phyloP scores from a whole-genome alignment of 2,113 vertebrate genomes.

The Bufo gargarizans region DNA sequence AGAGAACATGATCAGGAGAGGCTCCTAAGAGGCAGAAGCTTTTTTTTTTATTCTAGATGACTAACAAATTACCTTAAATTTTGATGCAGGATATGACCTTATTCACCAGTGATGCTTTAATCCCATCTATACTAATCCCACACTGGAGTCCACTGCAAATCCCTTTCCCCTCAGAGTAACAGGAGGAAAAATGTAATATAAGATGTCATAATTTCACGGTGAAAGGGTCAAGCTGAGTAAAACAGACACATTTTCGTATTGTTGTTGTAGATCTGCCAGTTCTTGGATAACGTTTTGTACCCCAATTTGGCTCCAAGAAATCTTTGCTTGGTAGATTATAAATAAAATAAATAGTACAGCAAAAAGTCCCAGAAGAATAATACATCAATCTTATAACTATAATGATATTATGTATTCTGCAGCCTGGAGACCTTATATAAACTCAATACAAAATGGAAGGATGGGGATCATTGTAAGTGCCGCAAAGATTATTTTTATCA shows the following conservation, averaged over 20 bases:
- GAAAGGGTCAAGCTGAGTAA: slow-evolving; percentile 16
- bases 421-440: slow-evolving; percentile 8
- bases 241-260: slow-evolving; percentile 11
- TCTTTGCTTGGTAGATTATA: not conserved
- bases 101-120: slow-evolving; percentile 42
- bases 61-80: slow-evolving; percentile 36
- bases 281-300: slow-evolving; percentile 1
- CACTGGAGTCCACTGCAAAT: slow-evolving; percentile 10
- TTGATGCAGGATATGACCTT: not conserved
- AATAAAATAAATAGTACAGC: not conserved
- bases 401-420: slow-evolving; percentile 1
- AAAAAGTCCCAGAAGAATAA: not conserved
- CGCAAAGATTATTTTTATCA: not conserved
- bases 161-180: slow-evolving; percentile 1
- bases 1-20: slow-evolving; percentile 4
- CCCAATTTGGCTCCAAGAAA: slow-evolving; percentile 16
- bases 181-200: slow-evolving; percentile 19
- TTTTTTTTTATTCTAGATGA: slow-evolving; percentile 44
- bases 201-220: slow-evolving; percentile 20
- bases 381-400: not conserved
- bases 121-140: slow-evolving; percentile 14
- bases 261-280: not conserved
- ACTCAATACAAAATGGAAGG: not conserved
- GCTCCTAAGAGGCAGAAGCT: slow-evolving; percentile 43
- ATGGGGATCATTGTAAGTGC: not conserved